These are phyloP conservation scores for Aphelenchoides avenae DNA, from an alignment of 1,140 invertebrate species.

Conservation along the genomic window DNA sequence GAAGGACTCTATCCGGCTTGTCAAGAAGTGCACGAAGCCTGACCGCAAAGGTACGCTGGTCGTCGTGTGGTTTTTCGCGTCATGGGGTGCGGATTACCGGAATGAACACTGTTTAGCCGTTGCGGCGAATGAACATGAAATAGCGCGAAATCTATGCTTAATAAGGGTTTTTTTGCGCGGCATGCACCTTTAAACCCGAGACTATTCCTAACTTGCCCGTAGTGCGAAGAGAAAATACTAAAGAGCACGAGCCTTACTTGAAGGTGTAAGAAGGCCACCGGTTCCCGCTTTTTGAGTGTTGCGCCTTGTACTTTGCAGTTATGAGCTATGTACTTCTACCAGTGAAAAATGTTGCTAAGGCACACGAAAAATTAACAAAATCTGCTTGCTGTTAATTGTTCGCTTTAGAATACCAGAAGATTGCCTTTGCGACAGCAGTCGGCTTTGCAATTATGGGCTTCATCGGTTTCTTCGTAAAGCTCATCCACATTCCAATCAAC, in stretches of 20 bases:
- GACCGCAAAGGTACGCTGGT: constrained; percentile 80
- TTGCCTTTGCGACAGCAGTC: constrained; percentile 97
- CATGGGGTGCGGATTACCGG: not conserved
- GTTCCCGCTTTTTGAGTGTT: constrained; percentile 35
- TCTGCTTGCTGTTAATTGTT: too few species aligned
- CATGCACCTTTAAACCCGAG: too few species aligned
- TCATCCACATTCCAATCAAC: constrained; percentile 98
- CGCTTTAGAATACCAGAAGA: constrained; percentile 95
- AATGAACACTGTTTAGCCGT: too few species aligned
- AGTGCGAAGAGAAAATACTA: too few species aligned
- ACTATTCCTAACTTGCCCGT: too few species aligned
- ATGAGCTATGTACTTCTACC: not conserved
- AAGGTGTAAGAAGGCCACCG: too few species aligned
- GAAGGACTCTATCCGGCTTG: constrained; percentile 88
- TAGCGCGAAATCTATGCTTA: too few species aligned
- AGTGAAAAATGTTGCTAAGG: not conserved
- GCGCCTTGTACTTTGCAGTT: not conserved
- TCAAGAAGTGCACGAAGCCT: constrained; percentile 98
- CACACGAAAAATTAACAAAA: not conserved
- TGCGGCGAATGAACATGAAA: too few species aligned
- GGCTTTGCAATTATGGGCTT: constrained; percentile 99
- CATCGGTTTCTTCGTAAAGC: constrained; percentile 98
- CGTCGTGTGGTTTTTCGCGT: constrained; percentile 8
- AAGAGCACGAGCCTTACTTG: too few species aligned
- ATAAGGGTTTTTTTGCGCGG: too few species aligned